Conservation (phyloP, 2,113 vertebrate species). For the Semicossyphus pulcher region DNA sequence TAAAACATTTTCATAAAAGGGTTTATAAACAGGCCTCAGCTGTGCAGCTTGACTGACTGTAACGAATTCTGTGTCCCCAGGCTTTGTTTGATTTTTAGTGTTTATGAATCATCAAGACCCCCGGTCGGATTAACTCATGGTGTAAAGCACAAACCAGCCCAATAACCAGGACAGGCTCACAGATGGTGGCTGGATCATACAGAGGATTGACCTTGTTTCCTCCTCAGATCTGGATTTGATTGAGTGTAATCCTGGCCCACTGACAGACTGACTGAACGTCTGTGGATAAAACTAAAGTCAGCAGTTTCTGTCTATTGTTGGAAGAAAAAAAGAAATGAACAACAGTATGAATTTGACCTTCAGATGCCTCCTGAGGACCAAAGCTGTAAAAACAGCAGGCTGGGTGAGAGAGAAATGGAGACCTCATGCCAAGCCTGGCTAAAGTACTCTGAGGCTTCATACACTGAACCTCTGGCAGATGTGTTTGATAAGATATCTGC, state of each 20-base stretch:
- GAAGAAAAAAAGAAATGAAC: conserved; percentile 1
- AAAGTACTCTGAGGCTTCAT: conserved; percentile 5
- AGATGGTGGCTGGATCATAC: conserved; percentile 72
- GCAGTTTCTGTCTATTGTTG: conserved; percentile 49
- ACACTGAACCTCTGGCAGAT: background rate
- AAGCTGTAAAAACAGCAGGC: conserved; percentile 24
- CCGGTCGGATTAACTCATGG: conserved; percentile 53
- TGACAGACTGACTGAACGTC: conserved; percentile 73
- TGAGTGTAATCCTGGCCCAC: conserved; percentile 64
- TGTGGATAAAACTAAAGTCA: conserved; percentile 57
- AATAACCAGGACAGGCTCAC: conserved; percentile 62
- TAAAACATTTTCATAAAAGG: background rate
- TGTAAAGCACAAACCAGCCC: conserved; percentile 53
- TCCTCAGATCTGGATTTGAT: conserved; percentile 72
- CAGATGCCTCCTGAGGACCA: conserved; percentile 13
- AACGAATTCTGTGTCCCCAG: background rate
- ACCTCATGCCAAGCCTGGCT: background rate
- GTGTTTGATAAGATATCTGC: background rate
- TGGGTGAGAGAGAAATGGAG: conserved; percentile 5
- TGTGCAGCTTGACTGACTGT: background rate
- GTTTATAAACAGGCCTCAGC: background rate
- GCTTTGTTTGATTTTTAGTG: background rate
- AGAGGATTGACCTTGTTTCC: conserved; percentile 76
- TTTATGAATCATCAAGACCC: conserved; percentile 8
- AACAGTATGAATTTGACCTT: conserved; percentile 35